Evolutionary conservation across 2,113 vertebrate species (phyloP).

Genomic region (Sylvia atricapilla): DNA sequence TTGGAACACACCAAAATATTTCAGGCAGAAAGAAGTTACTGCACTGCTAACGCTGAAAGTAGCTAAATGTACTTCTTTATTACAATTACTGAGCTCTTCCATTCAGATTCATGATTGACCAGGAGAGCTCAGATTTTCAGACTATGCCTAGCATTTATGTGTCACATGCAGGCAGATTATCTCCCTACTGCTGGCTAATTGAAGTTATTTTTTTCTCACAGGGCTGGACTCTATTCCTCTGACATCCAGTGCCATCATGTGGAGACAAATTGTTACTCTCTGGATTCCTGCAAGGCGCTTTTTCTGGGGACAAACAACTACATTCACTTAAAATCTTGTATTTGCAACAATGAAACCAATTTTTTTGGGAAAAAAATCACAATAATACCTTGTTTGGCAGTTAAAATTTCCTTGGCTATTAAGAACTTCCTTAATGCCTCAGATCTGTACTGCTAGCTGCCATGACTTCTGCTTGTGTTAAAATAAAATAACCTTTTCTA

Average conservation of each 20-base stretch:
- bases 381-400: not conserved
- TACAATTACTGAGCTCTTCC: not conserved
- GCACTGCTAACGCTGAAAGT: not conserved
- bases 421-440: not conserved
- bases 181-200: not conserved
- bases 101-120: not conserved
- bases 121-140: not conserved
- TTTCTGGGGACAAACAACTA: not conserved
- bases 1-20: not conserved
- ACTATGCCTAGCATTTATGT: not conserved
- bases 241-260: constrained; percentile 13
- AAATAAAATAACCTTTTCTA: not conserved
- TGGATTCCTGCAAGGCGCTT: not conserved
- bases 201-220: not conserved
- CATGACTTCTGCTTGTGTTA: fast-evolving
- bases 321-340: not conserved
- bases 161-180: not conserved
- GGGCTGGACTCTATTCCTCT: not conserved
- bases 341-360: not conserved
- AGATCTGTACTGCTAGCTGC: not conserved
- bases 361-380: fast-evolving
- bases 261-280: not conserved
- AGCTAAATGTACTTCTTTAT: not conserved
- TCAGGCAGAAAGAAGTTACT: not conserved
- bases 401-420: not conserved